Evolutionary conservation across 2,797 vertebrate species (phyloP).

Genomic region (Sebastes iracundus): DNA sequence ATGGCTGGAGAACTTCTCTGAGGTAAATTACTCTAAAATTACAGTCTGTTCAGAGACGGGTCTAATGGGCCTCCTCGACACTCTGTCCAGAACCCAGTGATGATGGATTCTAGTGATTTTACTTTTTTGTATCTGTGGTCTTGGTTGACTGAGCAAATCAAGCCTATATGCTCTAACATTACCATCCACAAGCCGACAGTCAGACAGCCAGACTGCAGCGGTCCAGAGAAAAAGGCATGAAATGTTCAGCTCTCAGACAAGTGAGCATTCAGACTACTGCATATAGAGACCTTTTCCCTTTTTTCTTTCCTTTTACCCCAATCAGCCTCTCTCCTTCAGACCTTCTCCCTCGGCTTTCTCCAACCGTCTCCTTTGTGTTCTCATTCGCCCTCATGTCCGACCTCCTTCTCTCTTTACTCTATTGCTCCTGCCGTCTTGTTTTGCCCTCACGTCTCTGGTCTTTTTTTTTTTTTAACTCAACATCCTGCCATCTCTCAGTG

Average conservation of each 20-base stretch:
- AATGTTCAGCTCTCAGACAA: conserved; percentile 40
- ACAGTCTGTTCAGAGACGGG: neutral
- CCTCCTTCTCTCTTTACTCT: conserved; percentile 1
- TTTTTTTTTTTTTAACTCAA: neutral
- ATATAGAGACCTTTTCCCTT: conserved; percentile 9
- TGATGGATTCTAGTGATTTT: conserved; percentile 33
- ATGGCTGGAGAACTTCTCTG: conserved; percentile 6
- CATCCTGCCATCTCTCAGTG: conserved; percentile 54
- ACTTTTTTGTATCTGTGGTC: neutral
- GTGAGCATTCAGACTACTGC: conserved; percentile 43
- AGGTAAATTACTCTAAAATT: neutral
- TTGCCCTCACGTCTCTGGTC: conserved; percentile 30
- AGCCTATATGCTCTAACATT: conserved; percentile 11
- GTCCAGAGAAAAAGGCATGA: conserved; percentile 7
- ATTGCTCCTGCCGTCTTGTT: conserved; percentile 9
- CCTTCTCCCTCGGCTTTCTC: neutral
- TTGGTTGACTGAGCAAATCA: conserved; percentile 35
- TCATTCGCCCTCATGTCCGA: neutral
- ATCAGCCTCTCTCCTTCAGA: conserved; percentile 14
- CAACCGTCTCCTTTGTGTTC: neutral
- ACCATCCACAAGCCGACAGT: conserved; percentile 10
- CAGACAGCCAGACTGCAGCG: conserved; percentile 1
- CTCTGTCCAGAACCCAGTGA: neutral
- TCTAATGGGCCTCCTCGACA: neutral
- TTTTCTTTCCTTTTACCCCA: neutral